Base-by-base conservation (phyloP, 2,888 invertebrate species). In the Nyleta sp. region DNA sequence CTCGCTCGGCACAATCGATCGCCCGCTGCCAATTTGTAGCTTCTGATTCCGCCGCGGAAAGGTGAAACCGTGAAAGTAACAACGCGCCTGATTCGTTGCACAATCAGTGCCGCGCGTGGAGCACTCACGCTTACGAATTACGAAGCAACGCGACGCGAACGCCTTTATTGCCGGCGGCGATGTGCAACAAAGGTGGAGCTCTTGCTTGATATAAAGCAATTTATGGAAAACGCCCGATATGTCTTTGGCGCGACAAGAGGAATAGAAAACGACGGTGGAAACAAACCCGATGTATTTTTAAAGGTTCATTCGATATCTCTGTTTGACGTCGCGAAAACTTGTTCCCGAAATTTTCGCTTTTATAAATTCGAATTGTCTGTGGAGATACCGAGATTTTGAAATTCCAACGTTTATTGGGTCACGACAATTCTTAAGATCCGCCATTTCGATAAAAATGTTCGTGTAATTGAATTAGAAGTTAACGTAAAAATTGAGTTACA, bases 41-140 rank as follows among this genome's bases (percentile, higher is more conserved):
- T 72, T 62, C 68, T 73, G 70, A 64, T 65, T 78, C 57, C 64
- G 40, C 11, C 59, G 73, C 50, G 60, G 31, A 74, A 78, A 78
- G 64, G 70, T 74, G 70, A 78, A 78, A 74, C 68, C 48, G 70
- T 74, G 73, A 74, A 68, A 78, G 72, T 72, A 77, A 72, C 38
- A 33, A 22, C 31, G 55, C 46, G 55, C 20, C 38, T 20, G 65
- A 55, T 62, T 64, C 18, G 55, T 78, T 73, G 64, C 68, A 57
- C 68, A 73, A 73, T 73, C 50, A 48, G 7, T 5, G 52, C 22
- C 31, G 38, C 33, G 59, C 52, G 50, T 53, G 31, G 31, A 62
- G 42, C 53, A 52, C n/a, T 28, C 33, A 59, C 64, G 64, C 55
- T 70, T 64, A 62, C 75, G 68, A 75, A 62, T 68, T 55, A 52